phyloP scores from a whole-genome alignment of 2,113 vertebrate species.

The Aspidoscelis tigris region DNA sequence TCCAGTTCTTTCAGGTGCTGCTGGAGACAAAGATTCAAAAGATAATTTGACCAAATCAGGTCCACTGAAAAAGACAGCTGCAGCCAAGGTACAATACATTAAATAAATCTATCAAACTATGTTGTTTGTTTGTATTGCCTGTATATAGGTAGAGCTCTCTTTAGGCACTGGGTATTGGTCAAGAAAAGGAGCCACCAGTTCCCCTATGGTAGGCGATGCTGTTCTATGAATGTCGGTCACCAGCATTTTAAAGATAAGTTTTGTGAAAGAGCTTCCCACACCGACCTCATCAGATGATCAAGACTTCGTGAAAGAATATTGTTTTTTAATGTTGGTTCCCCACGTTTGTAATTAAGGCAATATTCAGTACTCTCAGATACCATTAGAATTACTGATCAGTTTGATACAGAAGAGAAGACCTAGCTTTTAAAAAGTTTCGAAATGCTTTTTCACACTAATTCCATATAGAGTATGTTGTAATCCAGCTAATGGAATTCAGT shows the following conservation, averaged over 20 bases:
- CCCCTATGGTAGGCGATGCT: neutral
- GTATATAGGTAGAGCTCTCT: neutral
- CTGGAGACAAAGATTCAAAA: slow-evolving; percentile 77
- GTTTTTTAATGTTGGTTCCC: neutral
- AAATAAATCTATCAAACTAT: neutral
- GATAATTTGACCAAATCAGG: slow-evolving; percentile 79
- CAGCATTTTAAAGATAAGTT: too few species aligned
- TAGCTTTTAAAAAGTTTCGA: neutral
- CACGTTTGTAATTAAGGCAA: neutral
- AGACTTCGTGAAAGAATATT: neutral
- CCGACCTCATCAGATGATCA: neutral
- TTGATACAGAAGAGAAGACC: neutral
- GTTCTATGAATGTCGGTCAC: too few species aligned
- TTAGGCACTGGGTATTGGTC: neutral
- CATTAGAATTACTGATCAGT: neutral
- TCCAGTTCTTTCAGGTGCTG: slow-evolving; percentile 70
- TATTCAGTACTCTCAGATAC: neutral
- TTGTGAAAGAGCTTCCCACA: neutral
- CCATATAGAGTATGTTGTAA: neutral
- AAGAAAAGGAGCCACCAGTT: neutral
- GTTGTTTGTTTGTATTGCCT: neutral
- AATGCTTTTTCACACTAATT: neutral
- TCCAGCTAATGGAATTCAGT: neutral
- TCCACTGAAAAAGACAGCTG: slow-evolving; percentile 81
- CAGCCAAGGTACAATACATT: slow-evolving; percentile 80